Base-by-base conservation (phyloP, 2,888 invertebrate genomes). In the Palloptera scutellata region DNA sequence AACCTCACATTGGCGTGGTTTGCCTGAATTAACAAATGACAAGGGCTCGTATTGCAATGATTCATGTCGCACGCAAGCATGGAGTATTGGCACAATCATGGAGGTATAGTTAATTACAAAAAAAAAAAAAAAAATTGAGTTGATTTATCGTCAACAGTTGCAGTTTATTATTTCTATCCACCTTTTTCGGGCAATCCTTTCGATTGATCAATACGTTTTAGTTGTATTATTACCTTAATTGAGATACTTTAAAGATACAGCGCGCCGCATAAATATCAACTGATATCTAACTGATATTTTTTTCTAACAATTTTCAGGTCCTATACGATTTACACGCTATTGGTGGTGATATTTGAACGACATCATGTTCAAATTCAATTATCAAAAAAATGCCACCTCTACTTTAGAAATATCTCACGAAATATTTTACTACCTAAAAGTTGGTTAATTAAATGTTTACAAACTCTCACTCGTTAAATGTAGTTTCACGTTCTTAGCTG, bases 21-120 rank as follows among this genome's bases (percentile, higher is more conserved):
- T 99, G 75, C 97, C 99, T 13, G 99, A 99, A 87, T 87, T 99
- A 65, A 98, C 97, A 54, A 96, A 98, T 85, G 89, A 90, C 72
- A 89, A 92, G 81, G 98, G 98, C 72, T 87, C 89, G 42, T 89
- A 86, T 80, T 99, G 98, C 83, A 84, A 85, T 41, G 93, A 92
- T 83, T 96, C 97, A 74, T 98, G 97, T 82, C 89, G 92, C 77
- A 93, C 97, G 60, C 99, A 99, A 87, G 98, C 98, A 1, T 99
- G 99, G 99, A 97, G 97, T 85, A 90, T 95, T 81, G 92, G 91
- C 62, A 89, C 92, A 70, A 87, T 96, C 73, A 86, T 98, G 74
- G 98, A 99, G 88, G 96, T 93, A 85, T 85, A 89, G 12, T 20
- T 40, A 15, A 51, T 51, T 58, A 11, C 12, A 17, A 42, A 60